A percentile compares a stretch with the other conserved stretches of the same genome.
These are phyloP conservation scores for Brachirus orientalis DNA, from an alignment of 2,113 vertebrate genomes.

Conservation along the genomic window DNA sequence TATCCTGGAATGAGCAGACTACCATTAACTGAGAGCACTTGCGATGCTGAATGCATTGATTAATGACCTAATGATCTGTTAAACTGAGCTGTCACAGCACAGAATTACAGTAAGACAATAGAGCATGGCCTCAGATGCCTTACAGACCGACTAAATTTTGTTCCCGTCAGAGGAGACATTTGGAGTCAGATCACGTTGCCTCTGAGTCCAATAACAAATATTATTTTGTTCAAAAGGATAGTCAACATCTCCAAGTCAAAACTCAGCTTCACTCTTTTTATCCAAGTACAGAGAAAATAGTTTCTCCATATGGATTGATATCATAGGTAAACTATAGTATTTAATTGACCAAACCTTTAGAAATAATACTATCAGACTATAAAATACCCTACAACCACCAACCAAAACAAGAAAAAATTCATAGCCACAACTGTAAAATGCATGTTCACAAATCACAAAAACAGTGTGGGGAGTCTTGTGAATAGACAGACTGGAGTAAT, in stretches of 20 bases:
- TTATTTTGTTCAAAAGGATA: slow-evolving; percentile 2
- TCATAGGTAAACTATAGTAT: too few relatives aligned
- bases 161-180: not conserved
- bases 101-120: slow-evolving; percentile 13
- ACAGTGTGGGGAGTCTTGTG: not conserved
- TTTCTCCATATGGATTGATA: not conserved
- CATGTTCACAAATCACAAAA: not conserved
- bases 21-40: slow-evolving; percentile 34
- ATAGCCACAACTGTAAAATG: not conserved
- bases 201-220: not conserved
- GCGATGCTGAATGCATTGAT: slow-evolving; percentile 42
- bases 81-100: slow-evolving; percentile 27
- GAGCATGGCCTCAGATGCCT: slow-evolving; percentile 1
- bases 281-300: not conserved
- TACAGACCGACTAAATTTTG: not conserved
- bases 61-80: slow-evolving; percentile 43
- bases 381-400: too few relatives aligned
- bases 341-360: not conserved
- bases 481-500: slow-evolving; percentile 2
- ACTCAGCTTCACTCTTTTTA: not conserved
- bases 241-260: not conserved
- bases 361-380: not conserved
- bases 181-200: not conserved
- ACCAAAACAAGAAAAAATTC: not conserved
- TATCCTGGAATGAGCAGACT: slow-evolving; percentile 17